Conservation (phyloP, 2,113 vertebrate species). For the Vanacampus margaritifer region DNA sequence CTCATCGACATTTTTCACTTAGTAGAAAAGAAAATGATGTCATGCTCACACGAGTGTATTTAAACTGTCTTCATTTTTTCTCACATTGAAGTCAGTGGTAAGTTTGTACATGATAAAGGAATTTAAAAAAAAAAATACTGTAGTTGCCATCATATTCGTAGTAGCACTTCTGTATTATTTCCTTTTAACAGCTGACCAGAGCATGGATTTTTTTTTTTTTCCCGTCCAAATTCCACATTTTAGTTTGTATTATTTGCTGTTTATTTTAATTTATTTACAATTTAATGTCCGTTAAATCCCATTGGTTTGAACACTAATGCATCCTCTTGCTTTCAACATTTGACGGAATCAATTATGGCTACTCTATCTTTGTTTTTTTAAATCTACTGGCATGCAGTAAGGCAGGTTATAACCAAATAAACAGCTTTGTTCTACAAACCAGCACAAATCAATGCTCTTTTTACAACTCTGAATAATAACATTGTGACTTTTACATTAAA, state of each 20-base stretch:
- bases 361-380: slow-evolving; percentile 32
- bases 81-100: slow-evolving; percentile 40
- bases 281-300: slow-evolving; percentile 49
- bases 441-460: slow-evolving; percentile 53
- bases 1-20: slow-evolving; percentile 55
- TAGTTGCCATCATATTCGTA: slow-evolving; percentile 12
- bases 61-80: slow-evolving; percentile 62
- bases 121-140: background rate
- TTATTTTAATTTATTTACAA: slow-evolving; percentile 39
- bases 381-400: slow-evolving; percentile 38
- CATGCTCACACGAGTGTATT: slow-evolving; percentile 47
- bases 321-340: slow-evolving; percentile 51
- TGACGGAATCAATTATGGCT: slow-evolving; percentile 22
- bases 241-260: background rate
- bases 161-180: slow-evolving; percentile 12
- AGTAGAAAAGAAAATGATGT: slow-evolving; percentile 30
- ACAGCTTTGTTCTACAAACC: slow-evolving; percentile 59
- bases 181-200: background rate
- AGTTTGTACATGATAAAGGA: slow-evolving; percentile 10
- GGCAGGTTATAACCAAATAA: slow-evolving; percentile 46
- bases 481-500: background rate
- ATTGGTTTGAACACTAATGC: slow-evolving; percentile 45
- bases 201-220: slow-evolving; percentile 13
- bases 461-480: background rate
- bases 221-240: slow-evolving; percentile 24